phyloP scores from a whole-genome alignment of 2,113 vertebrate genomes.

The Podarcis cretensis region DNA sequence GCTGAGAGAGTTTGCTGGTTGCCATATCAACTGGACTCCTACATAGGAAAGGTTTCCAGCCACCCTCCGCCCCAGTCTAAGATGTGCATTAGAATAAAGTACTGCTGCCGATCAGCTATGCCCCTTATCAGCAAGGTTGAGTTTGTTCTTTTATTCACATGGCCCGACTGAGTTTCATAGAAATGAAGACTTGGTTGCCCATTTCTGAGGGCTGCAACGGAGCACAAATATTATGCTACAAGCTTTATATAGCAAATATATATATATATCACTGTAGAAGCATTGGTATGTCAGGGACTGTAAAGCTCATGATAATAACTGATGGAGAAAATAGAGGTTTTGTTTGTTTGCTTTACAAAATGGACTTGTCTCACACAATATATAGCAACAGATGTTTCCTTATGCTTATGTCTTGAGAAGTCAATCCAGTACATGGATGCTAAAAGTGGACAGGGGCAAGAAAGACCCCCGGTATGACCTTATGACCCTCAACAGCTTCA shows the following conservation, averaged over 20 bases:
- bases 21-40: conserved; percentile 23
- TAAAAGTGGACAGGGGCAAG: too few species aligned
- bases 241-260: conserved; percentile 12
- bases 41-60: conserved; percentile 24
- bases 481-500: too few species aligned
- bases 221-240: conserved; percentile 11
- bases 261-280: conserved; percentile 26
- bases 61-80: background rate
- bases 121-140: conserved; percentile 1
- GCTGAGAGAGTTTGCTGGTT: conserved; percentile 2
- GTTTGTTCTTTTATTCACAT: conserved; percentile 55
- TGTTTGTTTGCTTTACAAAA: background rate
- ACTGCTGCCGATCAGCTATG: conserved; percentile 29
- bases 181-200: conserved; percentile 42
- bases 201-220: conserved; percentile 28
- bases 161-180: conserved; percentile 17
- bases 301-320: conserved; percentile 45
- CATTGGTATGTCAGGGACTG: background rate
- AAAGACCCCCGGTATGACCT: background rate
- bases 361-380: too few species aligned
- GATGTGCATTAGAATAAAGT: conserved; percentile 9
- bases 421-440: background rate
- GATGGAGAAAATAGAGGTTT: background rate
- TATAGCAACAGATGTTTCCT: background rate
- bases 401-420: background rate